Conservation (phyloP, 2,888 invertebrate species). For the Machimus atricapillus region DNA sequence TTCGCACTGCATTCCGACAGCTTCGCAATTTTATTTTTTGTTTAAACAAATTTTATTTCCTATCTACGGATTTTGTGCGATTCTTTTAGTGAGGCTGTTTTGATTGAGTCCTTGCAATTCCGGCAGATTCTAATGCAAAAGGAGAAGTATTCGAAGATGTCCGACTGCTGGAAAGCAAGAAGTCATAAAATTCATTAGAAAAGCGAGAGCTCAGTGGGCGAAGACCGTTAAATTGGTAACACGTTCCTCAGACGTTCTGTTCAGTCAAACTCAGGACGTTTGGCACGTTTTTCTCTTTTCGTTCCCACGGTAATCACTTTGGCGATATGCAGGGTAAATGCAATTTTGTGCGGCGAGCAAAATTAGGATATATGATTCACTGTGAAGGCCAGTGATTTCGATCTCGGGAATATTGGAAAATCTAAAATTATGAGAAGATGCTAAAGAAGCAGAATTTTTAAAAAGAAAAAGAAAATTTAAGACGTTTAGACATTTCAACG, state of each 20-base stretch:
- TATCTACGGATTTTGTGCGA: not conserved
- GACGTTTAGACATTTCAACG: too few species aligned
- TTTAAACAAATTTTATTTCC: not conserved
- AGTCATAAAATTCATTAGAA: not conserved
- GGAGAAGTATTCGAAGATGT: not conserved
- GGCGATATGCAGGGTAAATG: not conserved
- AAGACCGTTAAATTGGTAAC: not conserved
- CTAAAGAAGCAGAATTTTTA: not conserved
- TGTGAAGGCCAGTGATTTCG: not conserved
- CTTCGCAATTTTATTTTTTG: not conserved
- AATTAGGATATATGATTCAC: not conserved
- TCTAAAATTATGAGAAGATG: not conserved
- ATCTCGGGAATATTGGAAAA: not conserved
- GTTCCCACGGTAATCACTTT: not conserved
- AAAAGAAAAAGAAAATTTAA: not conserved
- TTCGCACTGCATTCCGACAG: not conserved
- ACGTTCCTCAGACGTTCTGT: not conserved
- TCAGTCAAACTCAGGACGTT: not conserved
- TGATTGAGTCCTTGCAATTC: not conserved
- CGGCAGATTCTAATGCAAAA: not conserved
- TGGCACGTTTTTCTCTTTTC: not conserved
- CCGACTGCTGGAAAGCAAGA: not conserved
- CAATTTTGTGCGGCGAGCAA: not conserved
- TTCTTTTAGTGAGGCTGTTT: not conserved
- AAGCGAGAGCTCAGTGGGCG: not conserved